Evolutionary conservation across 92 coral and sea anemone genomes (phyloP), one percentile per base, ranked within the genome.

Genomic region (Palythoa grandis): DNA sequence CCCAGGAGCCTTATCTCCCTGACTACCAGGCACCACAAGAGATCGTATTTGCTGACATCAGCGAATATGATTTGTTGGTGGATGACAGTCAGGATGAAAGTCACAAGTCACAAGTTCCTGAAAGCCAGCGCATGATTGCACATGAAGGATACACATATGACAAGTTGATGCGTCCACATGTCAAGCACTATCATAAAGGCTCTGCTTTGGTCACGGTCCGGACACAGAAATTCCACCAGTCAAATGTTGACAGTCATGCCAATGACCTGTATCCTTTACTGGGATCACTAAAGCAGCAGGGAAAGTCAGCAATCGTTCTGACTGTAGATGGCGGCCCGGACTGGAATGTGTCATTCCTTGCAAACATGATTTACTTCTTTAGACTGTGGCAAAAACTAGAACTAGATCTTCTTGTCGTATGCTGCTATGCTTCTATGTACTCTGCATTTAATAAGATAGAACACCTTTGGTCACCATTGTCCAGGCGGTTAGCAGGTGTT

Each of bases 401-500:
- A 47, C 53, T 88, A 12, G 85, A 88, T 70, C 40, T 78, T 52
- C 85, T 88, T 17, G 50, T 88, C 19, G 7, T 88, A 40, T 72
- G 83, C 14, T 88, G 50, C 80, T 88, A 88, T 53, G 88, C 91
- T 9, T 83, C 88, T 16, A 87, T 88, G 50, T 83, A 88, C 77
- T 78, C 87, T 47, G 66, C 79, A 35, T 78, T 50, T 57, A 89
- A 89, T 37, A 82, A 89, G 6, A 85, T 89, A 37, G 86, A 89
- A 52, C 92, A 79, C 86, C 40, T 86, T 13, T 85, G 92, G 92
- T 71, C 92, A 67, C 82, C 88, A 77, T 78, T 89, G 83, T 88
- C 91, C 76, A 83, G 79, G 58, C 39, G 57, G 67, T 73, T 89
- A 63, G 86, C 89, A 16, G 87, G 92, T 72, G 92, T 89, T 82